These are phyloP conservation scores for Punctoribates punctum DNA, from an alignment of 2,888 invertebrate genomes.

Conservation along the genomic window DNA sequence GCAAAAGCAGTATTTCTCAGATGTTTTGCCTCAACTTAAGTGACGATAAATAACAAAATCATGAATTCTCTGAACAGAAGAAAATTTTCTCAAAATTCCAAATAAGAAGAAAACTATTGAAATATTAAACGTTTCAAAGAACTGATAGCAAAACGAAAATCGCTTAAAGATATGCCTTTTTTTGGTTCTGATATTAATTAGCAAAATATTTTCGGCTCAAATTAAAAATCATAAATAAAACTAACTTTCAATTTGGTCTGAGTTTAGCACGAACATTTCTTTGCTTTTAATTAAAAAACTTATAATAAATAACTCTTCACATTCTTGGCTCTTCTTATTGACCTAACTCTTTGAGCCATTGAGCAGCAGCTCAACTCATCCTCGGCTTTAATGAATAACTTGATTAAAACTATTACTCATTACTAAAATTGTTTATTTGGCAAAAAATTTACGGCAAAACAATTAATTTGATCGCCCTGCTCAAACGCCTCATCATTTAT, in stretches of 20 bases:
- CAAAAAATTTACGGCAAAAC: background rate
- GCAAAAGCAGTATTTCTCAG: background rate
- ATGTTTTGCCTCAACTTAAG: background rate
- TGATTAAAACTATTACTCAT: slow-evolving; percentile 11
- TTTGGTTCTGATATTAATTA: too few species aligned
- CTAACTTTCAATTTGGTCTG: too few species aligned
- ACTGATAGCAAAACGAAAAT: background rate
- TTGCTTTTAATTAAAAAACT: too few species aligned
- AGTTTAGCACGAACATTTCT: too few species aligned
- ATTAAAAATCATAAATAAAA: too few species aligned
- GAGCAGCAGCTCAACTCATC: background rate
- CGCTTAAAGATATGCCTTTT: too few species aligned
- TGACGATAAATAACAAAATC: slow-evolving; percentile 18
- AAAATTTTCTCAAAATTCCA: background rate
- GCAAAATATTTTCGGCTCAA: too few species aligned
- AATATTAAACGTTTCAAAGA: background rate
- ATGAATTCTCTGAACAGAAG: slow-evolving; percentile 17
- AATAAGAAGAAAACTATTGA: background rate
- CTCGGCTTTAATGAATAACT: background rate
- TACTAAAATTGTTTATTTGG: background rate
- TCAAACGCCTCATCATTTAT: background rate
- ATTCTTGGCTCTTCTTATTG: too few species aligned
- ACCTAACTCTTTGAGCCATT: too few species aligned
- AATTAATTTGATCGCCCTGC: background rate
- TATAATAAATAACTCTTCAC: too few species aligned